Base-by-base conservation (phyloP, 1,140 invertebrate genomes). In the Dufourea novaeangliae region DNA sequence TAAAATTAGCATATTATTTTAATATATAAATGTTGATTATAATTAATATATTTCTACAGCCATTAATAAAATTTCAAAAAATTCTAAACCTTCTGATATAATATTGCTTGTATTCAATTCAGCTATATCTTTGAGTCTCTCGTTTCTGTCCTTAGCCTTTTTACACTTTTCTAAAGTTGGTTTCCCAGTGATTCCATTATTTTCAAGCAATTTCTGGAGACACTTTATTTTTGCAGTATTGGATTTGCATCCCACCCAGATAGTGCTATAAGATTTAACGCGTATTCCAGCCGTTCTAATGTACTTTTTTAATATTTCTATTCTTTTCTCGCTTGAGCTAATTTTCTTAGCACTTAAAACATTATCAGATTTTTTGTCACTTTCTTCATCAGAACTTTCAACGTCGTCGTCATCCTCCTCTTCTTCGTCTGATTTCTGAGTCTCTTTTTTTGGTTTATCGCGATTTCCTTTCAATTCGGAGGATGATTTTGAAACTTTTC, bases 161-260 rank as follows among this genome's bases (percentile, higher is more conserved):
- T 85, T 88, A 77, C 91, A 92, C 67, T 92, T 93, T 37, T 89
- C 85, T 46, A 90, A 8, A 14, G 89, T 89, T 61, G 88, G 89
- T 34, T 86, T 86, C 29, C 89, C 86, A 37, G 0, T 63, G 14
- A 93, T 63, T 22, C 91, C 91, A 70, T 90, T 83, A 69, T 91
- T 72, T 64, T 87, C 84, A 32, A 93, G 73, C 11, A 90, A 79
- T n/a, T 88, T 74, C 27, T 84, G 64, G 0, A 93, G 59, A 50
- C 86, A 79, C 2, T 64, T 80, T 34, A 90, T n/a, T 75, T 84
- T 89, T 39, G 86, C 82, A 37, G 79, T 71, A 64, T 88, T 81
- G 29, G 78, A 88, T 52, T 87, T 89, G 68, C 89, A 92, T 72
- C 77, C 82, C 70, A 86, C 61, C 61, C 86, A 90, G 54, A 91